Evolutionary conservation across 1,140 invertebrate species (phyloP).

Genomic region (Drosophila insularis): DNA sequence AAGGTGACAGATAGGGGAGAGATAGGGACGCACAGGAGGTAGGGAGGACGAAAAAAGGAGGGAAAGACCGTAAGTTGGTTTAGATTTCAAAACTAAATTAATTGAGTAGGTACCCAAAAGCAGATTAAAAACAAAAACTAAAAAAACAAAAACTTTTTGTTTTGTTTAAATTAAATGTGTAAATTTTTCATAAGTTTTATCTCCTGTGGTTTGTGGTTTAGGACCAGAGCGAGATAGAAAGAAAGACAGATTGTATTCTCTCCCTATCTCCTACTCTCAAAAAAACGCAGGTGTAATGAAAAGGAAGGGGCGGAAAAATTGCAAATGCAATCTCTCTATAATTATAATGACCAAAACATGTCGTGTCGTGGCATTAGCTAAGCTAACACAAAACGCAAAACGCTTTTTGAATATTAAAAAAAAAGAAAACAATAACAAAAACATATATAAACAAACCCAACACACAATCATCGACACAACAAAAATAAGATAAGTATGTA

Average conservation of each 20-base stretch:
- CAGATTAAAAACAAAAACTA: slow-evolving; percentile 3
- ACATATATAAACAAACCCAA: neutral
- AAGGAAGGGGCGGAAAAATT: slow-evolving; percentile 30
- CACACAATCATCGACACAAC: neutral
- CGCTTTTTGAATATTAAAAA: slow-evolving; percentile 63
- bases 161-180: slow-evolving; percentile 2
- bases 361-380: slow-evolving; percentile 58
- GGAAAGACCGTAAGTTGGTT: slow-evolving; percentile 10
- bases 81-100: slow-evolving; percentile 47
- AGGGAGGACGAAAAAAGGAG: neutral
- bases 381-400: slow-evolving; percentile 20
- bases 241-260: neutral
- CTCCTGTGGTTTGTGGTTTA: neutral
- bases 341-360: slow-evolving; percentile 75
- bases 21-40: too few relatives aligned
- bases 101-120: slow-evolving; percentile 22
- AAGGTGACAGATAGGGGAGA: too few relatives aligned
- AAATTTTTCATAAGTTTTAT: neutral
- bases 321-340: slow-evolving; percentile 59
- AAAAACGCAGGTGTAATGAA: neutral
- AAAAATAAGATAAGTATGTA: neutral
- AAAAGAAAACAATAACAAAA: slow-evolving; percentile 49
- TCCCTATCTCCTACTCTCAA: neutral
- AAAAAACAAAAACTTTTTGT: slow-evolving; percentile 12
- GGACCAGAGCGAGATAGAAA: neutral